A percentile compares a stretch with the other conserved stretches of the same genome.
Conservation (phyloP, 2,113 vertebrate genomes). For the Lucifuga dentata region DNA sequence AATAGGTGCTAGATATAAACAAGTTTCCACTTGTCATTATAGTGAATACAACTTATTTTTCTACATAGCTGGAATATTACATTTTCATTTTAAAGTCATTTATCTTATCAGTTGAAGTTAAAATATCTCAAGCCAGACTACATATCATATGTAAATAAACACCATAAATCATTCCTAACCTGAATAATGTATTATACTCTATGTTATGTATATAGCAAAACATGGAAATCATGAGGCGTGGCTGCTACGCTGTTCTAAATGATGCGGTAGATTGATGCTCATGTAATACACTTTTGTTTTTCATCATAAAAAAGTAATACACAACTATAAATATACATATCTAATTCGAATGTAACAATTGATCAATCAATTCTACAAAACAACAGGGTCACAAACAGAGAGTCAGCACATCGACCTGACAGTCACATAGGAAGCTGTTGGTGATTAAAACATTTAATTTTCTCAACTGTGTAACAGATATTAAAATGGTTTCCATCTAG, state of each 20-base stretch:
- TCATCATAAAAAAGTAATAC: slow-evolving; percentile 40
- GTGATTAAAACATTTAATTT: neutral
- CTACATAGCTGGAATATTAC: slow-evolving; percentile 54
- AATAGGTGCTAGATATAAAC: slow-evolving; percentile 53
- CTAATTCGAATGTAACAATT: slow-evolving; percentile 17
- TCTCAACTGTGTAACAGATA: neutral
- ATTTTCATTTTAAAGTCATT: slow-evolving; percentile 62
- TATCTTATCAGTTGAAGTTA: slow-evolving; percentile 44
- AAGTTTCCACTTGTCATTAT: slow-evolving; percentile 54
- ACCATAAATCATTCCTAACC: slow-evolving; percentile 63
- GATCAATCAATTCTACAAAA: neutral
- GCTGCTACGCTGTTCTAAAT: slow-evolving; percentile 47
- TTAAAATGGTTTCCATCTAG: neutral
- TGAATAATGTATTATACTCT: slow-evolving; percentile 71
- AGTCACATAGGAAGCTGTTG: neutral
- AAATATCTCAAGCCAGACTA: slow-evolving; percentile 38
- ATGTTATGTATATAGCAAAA: slow-evolving; percentile 48
- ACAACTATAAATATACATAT: slow-evolving; percentile 33
- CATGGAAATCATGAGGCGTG: slow-evolving; percentile 46
- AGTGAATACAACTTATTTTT: slow-evolving; percentile 66
- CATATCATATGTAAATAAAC: slow-evolving; percentile 71
- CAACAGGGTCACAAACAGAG: slow-evolving; percentile 32
- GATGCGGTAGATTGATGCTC: slow-evolving; percentile 47
- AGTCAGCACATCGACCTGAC: slow-evolving; percentile 20
- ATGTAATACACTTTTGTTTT: slow-evolving; percentile 46